A percentile compares a stretch with the other conserved stretches of the same genome.
Evolutionary conservation across 2,113 vertebrate species (phyloP).

Genomic region (Cisticola juncidis): DNA sequence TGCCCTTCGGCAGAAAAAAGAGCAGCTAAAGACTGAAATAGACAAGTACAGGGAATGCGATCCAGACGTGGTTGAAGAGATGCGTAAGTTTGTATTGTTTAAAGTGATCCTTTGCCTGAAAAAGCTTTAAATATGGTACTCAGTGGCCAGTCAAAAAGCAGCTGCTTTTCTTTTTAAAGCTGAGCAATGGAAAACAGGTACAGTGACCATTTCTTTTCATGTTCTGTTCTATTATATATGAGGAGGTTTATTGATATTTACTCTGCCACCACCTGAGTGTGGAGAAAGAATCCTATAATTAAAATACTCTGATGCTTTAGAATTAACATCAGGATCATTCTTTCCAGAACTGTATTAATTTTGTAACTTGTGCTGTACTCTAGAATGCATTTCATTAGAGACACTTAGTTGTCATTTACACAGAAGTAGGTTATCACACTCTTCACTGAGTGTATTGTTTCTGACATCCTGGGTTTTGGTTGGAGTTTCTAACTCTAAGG

Average conservation of each 20-base stretch:
- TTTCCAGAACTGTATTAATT: not conserved
- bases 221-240: not conserved
- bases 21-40: constrained; percentile 81
- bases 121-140: not conserved
- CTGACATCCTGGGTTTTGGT: not conserved
- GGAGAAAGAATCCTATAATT: not conserved
- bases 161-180: not conserved
- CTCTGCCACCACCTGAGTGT: not conserved
- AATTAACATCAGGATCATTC: not conserved
- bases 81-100: constrained; percentile 82
- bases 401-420: not conserved
- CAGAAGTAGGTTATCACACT: accelerated
- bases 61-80: constrained; percentile 89
- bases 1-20: constrained; percentile 76
- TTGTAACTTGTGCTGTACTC: not conserved
- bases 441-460: not conserved
- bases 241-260: accelerated
- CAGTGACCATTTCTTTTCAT: not conserved
- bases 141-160: not conserved
- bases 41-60: constrained; percentile 93
- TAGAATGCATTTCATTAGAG: not conserved
- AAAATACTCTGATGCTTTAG: not conserved
- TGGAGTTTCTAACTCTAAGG: not conserved
- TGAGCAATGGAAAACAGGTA: not conserved
- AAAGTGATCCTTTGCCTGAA: not conserved